Evolutionary conservation across 2,113 vertebrate species (phyloP).

Genomic region (Erythrolamprus reginae): DNA sequence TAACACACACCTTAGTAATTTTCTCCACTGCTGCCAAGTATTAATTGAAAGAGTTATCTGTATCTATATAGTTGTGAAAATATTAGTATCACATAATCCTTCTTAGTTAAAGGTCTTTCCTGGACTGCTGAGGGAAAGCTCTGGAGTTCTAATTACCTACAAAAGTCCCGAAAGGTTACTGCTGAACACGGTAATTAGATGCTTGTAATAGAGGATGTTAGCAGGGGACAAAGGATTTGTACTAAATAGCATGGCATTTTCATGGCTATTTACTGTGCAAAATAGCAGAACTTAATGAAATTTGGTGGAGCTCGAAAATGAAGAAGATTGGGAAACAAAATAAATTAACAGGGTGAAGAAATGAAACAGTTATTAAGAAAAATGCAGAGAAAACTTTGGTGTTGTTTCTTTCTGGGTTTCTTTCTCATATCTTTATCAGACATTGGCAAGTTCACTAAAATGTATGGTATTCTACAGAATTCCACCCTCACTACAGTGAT

Average conservation of each 20-base stretch:
- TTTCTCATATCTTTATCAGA: neutral
- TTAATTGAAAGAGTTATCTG: constrained; percentile 74
- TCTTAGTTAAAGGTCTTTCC: constrained; percentile 69
- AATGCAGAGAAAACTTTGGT: neutral
- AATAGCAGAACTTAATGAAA: constrained; percentile 61
- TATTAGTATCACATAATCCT: constrained; percentile 70
- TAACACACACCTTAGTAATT: constrained; percentile 34
- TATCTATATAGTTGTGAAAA: constrained; percentile 49
- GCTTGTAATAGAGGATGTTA: constrained; percentile 66
- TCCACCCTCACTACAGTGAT: neutral
- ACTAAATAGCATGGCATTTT: constrained; percentile 63
- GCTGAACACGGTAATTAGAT: constrained; percentile 69
- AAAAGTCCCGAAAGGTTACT: constrained; percentile 67
- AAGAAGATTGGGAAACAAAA: constrained; percentile 14
- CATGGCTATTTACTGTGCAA: constrained; percentile 65
- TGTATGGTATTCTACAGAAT: neutral
- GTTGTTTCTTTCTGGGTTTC: neutral
- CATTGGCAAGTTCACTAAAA: neutral
- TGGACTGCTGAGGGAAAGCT: constrained; percentile 66
- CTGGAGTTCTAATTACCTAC: constrained; percentile 74
- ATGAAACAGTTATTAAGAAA: neutral
- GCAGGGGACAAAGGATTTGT: constrained; percentile 66
- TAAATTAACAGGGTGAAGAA: constrained; percentile 1
- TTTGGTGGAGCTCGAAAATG: constrained; percentile 54
- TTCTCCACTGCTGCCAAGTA: constrained; percentile 62